Percentiles rank a stretch among this genome's conserved stretches.
Evolutionary conservation across 1,140 invertebrate genomes (phyloP).

Genomic region (Bombus sibiricus): DNA sequence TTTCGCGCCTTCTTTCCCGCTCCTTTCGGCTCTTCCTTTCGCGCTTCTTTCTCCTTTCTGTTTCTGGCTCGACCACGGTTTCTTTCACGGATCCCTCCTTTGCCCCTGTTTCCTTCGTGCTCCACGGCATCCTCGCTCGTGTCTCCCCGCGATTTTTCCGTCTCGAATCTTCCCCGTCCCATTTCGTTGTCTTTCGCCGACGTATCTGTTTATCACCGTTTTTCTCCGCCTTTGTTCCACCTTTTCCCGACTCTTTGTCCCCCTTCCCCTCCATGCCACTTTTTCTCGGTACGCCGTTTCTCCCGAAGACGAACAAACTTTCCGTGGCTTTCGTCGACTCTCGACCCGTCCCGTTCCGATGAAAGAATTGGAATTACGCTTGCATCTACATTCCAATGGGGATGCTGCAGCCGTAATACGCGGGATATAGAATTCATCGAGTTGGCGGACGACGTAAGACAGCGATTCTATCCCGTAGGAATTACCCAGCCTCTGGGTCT

Average conservation of each 20-base stretch:
- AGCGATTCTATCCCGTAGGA: too few relatives aligned
- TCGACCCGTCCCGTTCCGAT: neutral
- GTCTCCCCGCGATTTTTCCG: too few relatives aligned
- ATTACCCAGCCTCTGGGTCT: too few relatives aligned
- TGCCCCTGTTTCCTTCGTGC: neutral
- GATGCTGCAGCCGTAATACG: neutral
- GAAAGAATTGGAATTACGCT: neutral
- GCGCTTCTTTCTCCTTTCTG: neutral
- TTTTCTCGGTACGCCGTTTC: neutral
- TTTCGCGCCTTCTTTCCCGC: neutral
- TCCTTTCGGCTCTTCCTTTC: neutral
- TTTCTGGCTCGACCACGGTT: neutral
- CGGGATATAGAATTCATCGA: neutral
- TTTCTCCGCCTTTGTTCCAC: neutral
- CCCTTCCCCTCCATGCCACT: accelerated
- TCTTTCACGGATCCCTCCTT: neutral
- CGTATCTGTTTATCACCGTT: neutral
- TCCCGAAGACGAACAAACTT: too few relatives aligned
- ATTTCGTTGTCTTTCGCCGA: neutral
- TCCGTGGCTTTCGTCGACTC: neutral
- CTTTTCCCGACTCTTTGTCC: neutral
- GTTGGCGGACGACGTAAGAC: too few relatives aligned
- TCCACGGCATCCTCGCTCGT: too few relatives aligned
- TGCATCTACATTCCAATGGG: too few relatives aligned
- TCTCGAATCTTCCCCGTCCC: neutral